Conservation (phyloP, 2,113 vertebrate species). For the Muntiacus muntjak region DNA sequence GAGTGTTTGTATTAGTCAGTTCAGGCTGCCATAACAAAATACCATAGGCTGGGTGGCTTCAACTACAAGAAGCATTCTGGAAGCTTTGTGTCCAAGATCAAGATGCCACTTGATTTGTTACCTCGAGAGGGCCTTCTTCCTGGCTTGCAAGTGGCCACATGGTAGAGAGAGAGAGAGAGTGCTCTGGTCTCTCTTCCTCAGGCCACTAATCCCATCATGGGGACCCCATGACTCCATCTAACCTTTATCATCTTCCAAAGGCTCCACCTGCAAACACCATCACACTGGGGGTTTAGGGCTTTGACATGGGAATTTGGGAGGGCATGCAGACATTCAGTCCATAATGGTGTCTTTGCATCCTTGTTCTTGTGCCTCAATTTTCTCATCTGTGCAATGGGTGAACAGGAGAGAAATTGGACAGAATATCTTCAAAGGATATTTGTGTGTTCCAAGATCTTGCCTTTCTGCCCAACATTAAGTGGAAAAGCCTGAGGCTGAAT, state of each 20-base stretch:
- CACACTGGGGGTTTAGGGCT: background rate
- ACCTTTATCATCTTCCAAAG: background rate
- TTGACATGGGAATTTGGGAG: background rate
- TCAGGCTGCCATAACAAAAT: background rate
- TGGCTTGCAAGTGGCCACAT: background rate
- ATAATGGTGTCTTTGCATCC: background rate
- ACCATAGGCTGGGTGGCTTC: background rate
- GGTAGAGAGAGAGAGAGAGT: background rate
- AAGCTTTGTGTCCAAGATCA: background rate
- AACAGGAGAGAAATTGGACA: background rate
- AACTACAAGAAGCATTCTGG: background rate
- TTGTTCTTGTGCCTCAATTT: background rate
- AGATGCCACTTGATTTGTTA: background rate
- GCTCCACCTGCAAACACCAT: background rate
- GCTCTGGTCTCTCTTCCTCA: background rate
- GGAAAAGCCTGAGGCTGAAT: background rate
- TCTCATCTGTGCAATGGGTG: background rate
- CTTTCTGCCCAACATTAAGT: background rate
- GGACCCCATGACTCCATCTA: background rate
- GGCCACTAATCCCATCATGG: background rate
- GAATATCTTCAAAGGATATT: background rate
- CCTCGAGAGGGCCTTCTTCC: background rate
- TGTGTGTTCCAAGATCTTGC: background rate
- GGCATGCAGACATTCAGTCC: background rate
- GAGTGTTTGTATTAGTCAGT: background rate